Percentiles rank a stretch among this genome's conserved stretches.
These are phyloP conservation scores for Indicator maculatus DNA, from an alignment of 2,113 vertebrate genomes.

Conservation along the genomic window DNA sequence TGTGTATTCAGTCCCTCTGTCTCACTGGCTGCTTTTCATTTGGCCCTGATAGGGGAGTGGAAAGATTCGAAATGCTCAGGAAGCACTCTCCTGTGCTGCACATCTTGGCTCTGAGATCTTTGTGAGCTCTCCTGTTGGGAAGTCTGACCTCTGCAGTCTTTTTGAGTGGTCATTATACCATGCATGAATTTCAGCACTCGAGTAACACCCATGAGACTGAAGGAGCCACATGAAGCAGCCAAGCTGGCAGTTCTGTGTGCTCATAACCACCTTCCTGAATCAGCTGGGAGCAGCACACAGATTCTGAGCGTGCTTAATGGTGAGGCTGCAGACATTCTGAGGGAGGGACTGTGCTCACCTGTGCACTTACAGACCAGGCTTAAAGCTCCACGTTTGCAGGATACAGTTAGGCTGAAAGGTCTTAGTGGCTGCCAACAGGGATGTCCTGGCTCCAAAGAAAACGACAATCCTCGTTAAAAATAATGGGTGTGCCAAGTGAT, in stretches of 20 bases:
- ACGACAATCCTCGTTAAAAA: slow-evolving; percentile 48
- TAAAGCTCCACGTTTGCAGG: not conserved
- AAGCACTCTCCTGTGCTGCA: not conserved
- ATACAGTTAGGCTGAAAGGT: not conserved
- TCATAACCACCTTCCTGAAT: accelerated
- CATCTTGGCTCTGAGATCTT: not conserved
- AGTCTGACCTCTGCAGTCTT: not conserved
- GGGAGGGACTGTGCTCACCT: not conserved
- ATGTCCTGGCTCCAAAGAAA: slow-evolving; percentile 35
- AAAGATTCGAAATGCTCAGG: not conserved
- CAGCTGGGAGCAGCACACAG: not conserved
- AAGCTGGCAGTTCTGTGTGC: not conserved
- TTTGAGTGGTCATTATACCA: not conserved
- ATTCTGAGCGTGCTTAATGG: not conserved
- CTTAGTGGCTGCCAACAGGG: slow-evolving; percentile 14
- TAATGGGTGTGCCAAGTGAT: slow-evolving; percentile 37
- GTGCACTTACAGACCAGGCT: not conserved
- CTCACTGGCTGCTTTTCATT: not conserved
- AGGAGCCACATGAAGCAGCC: not conserved
- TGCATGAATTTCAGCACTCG: not conserved
- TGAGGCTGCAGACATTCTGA: not conserved
- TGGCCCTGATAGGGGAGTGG: not conserved
- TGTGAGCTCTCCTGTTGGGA: not conserved
- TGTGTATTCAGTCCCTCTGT: not conserved
- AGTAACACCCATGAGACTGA: not conserved